phyloP scores from a whole-genome alignment of 2,797 vertebrate genomes.

The Microcaecilia unicolor region DNA sequence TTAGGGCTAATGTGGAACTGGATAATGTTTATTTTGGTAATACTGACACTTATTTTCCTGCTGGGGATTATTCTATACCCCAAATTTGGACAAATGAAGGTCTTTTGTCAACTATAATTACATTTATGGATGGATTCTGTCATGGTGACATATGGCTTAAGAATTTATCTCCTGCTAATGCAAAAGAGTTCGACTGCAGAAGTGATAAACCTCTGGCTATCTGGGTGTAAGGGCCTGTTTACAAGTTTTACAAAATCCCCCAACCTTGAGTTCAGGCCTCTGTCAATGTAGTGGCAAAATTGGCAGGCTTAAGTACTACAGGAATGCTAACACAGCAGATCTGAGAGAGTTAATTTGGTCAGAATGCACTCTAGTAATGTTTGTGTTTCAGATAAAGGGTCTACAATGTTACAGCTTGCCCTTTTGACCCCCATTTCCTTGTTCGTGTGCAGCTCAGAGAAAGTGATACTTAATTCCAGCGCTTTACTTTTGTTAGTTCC shows the following conservation, averaged over 20 bases:
- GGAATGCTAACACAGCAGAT: conserved; percentile 60
- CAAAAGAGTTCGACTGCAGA: background rate
- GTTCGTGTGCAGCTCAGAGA: conserved; percentile 60
- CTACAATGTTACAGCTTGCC: conserved; percentile 63
- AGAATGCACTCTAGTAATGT: conserved; percentile 69
- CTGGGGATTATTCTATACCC: too few relatives aligned
- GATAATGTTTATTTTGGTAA: too few relatives aligned
- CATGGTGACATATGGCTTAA: too few relatives aligned
- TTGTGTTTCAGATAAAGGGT: conserved; percentile 75
- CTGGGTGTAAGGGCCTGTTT: conserved; percentile 4
- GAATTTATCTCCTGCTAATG: too few relatives aligned
- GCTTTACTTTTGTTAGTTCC: conserved; percentile 64
- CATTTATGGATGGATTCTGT: too few relatives aligned
- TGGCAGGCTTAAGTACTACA: conserved; percentile 48
- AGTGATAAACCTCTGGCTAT: conserved; percentile 1
- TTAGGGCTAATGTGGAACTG: too few relatives aligned
- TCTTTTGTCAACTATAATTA: too few relatives aligned
- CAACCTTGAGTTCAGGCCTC: conserved; percentile 27
- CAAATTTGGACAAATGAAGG: too few relatives aligned
- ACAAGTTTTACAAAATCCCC: conserved; percentile 1
- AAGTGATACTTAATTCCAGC: conserved; percentile 66
- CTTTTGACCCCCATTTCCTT: conserved; percentile 66
- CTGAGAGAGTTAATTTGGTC: conserved; percentile 69
- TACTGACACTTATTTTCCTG: too few relatives aligned
- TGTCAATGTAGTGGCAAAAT: conserved; percentile 47